These are phyloP conservation scores for Monarcha castaneiventris DNA, from an alignment of 2,113 vertebrate genomes.

Conservation along the genomic window DNA sequence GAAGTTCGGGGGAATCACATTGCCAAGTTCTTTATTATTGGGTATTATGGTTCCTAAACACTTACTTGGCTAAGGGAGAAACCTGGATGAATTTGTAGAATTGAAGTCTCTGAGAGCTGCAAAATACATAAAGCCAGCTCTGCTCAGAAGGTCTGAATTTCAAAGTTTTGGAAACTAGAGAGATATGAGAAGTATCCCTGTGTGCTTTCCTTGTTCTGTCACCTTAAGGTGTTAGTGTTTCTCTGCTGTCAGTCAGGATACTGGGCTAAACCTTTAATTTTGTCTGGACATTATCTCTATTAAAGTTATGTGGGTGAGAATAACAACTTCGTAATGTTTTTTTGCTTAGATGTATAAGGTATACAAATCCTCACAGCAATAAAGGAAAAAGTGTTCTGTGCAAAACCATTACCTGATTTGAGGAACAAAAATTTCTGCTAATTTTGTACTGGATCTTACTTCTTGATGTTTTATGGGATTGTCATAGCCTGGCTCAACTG, in stretches of 20 bases:
- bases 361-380: neutral
- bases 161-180: neutral
- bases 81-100: neutral
- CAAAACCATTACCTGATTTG: neutral
- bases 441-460: neutral
- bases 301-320: neutral
- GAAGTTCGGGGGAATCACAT: neutral
- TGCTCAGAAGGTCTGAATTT: neutral
- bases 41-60: neutral
- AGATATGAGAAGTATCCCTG: neutral
- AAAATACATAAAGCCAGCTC: neutral
- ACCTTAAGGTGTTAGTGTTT: neutral
- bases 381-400: neutral
- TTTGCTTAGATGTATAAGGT: neutral
- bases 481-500: neutral
- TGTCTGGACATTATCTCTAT: neutral
- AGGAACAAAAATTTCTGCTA: neutral
- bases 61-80: neutral
- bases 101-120: neutral
- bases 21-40: neutral
- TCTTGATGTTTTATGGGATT: neutral
- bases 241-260: neutral
- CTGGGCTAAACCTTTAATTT: neutral
- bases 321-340: neutral
- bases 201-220: neutral